These are phyloP conservation scores for Elysia crispata DNA, from an alignment of 2,888 invertebrate genomes.

Conservation along the genomic window DNA sequence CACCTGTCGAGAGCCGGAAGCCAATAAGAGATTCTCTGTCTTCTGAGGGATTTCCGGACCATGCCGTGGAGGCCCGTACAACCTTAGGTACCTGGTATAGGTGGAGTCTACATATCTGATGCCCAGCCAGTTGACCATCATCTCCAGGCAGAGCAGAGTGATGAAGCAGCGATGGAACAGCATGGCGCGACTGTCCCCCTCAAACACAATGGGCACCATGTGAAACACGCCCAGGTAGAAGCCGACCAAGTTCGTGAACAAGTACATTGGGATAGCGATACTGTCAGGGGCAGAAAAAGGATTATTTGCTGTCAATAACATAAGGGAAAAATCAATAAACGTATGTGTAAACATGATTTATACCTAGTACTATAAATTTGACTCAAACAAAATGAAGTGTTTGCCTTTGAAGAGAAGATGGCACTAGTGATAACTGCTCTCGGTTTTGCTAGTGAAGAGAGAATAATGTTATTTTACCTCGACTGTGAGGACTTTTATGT, in stretches of 20 bases:
- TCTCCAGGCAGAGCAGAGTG: conserved; percentile 59
- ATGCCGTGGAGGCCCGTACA: neutral
- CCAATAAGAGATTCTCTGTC: no score
- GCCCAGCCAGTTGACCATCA: conserved; percentile 70
- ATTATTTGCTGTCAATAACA: neutral
- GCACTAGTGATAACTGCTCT: no score
- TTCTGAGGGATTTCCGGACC: no score
- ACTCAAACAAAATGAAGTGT: no score
- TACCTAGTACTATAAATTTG: no score
- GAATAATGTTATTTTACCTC: no score
- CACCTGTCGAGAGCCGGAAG: no score
- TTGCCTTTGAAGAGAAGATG: no score
- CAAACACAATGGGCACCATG: conserved; percentile 70
- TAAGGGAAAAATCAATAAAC: no score
- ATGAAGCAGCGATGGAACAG: conserved; percentile 60
- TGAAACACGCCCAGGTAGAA: conserved; percentile 56
- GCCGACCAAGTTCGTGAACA: conserved; percentile 55
- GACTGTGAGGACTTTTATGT: no score
- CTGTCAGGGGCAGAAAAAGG: conserved; percentile 33
- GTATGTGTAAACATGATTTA: no score
- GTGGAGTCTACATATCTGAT: conserved; percentile 63
- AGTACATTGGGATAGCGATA: conserved; percentile 47
- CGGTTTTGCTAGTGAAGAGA: no score
- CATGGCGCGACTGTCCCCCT: conserved; percentile 62
- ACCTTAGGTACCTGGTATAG: conserved; percentile 55